A percentile compares a stretch with the other conserved stretches of the same genome.
These are phyloP conservation scores for Collichthys lucidus DNA, from an alignment of 2,113 vertebrate genomes.

Conservation along the genomic window DNA sequence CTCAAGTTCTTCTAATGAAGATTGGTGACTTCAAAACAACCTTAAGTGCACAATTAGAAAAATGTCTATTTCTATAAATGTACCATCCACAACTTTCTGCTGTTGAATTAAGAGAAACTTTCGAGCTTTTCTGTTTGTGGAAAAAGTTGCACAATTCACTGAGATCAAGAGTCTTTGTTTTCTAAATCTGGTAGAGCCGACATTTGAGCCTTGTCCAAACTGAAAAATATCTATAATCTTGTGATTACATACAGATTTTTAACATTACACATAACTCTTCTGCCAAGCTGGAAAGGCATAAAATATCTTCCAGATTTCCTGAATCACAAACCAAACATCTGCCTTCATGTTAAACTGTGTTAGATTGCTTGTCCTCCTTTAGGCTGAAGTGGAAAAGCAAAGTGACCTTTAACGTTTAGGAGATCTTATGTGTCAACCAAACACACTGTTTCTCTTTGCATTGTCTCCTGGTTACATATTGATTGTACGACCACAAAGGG, in stretches of 20 bases:
- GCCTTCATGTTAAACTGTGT: background rate
- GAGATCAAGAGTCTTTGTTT: background rate
- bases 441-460: slow-evolving; percentile 15
- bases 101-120: too few species aligned
- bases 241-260: slow-evolving; percentile 15
- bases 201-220: slow-evolving; percentile 3
- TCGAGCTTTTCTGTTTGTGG: background rate
- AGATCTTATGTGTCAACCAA: slow-evolving; percentile 1
- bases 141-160: background rate
- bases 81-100: background rate
- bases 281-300: slow-evolving; percentile 20
- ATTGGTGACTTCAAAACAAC: background rate
- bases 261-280: slow-evolving; percentile 7
- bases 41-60: background rate
- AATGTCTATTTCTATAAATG: background rate
- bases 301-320: slow-evolving; percentile 45
- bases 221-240: slow-evolving; percentile 3
- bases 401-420: background rate
- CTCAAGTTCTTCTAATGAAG: slow-evolving; percentile 4
- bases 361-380: background rate
- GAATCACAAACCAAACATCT: slow-evolving; percentile 24
- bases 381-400: slow-evolving; percentile 3
- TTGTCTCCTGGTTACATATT: slow-evolving; percentile 42
- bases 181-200: background rate
- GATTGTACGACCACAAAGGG: slow-evolving; percentile 55